phyloP scores from a whole-genome alignment of 2,797 vertebrate species.

The Sebastes alutus region DNA sequence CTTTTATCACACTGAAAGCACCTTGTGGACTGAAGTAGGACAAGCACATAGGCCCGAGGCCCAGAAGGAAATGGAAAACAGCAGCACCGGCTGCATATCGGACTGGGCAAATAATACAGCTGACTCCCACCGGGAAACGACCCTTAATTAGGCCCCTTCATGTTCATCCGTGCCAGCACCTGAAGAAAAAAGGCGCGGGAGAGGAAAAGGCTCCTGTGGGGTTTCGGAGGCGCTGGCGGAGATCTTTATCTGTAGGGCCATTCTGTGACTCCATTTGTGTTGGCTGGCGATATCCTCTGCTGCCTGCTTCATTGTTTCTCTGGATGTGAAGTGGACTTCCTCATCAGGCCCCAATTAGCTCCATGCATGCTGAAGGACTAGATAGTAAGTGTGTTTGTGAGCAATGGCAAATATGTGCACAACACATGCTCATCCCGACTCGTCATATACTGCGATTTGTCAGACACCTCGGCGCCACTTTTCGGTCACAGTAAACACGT shows the following conservation, averaged over 20 bases:
- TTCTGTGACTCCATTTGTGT: conserved; percentile 52
- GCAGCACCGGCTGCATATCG: conserved; percentile 46
- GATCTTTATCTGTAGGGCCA: conserved; percentile 50
- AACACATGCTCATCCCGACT: too few species aligned
- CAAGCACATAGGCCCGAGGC: conserved; percentile 42
- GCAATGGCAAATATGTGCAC: not conserved
- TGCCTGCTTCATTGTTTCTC: conserved; percentile 49
- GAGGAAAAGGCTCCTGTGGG: conserved; percentile 41
- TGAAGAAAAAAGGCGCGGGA: conserved; percentile 47
- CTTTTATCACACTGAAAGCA: conserved; percentile 39
- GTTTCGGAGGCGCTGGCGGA: conserved; percentile 34
- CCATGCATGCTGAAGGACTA: conserved; percentile 27
- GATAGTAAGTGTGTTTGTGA: not conserved
- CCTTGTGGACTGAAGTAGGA: conserved; percentile 65
- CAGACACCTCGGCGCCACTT: too few species aligned
- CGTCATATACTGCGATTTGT: too few species aligned
- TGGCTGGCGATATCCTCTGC: conserved; percentile 43
- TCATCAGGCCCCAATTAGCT: conserved; percentile 66
- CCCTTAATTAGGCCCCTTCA: conserved; percentile 68
- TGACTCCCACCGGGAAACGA: conserved; percentile 36
- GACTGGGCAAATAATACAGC: conserved; percentile 55
- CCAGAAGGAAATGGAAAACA: conserved; percentile 46
- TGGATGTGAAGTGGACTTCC: conserved; percentile 40
- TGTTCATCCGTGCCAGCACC: conserved; percentile 56
- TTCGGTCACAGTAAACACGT: too few species aligned